Percentiles rank a stretch among this genome's conserved stretches.
Conservation (phyloP, 2,888 invertebrate species). For the Cerceris rybyensis region DNA sequence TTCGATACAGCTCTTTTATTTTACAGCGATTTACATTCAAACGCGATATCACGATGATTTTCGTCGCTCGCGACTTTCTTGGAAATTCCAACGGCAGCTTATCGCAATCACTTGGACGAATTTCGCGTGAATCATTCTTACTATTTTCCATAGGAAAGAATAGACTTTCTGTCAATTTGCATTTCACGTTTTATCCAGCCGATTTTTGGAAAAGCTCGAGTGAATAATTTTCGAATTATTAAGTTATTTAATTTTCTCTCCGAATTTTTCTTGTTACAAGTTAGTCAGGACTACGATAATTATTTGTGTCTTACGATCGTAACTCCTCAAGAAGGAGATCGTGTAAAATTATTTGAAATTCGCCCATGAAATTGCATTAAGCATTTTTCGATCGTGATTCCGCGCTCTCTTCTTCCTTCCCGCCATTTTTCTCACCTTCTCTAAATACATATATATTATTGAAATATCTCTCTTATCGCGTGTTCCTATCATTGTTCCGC, state of each 20-base stretch:
- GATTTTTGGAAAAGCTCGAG: too few relatives aligned
- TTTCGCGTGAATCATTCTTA: neutral
- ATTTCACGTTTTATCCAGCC: too few relatives aligned
- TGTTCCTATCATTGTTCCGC: constrained; percentile 67
- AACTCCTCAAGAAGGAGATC: neutral
- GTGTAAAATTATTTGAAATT: neutral
- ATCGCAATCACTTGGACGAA: constrained; percentile 25
- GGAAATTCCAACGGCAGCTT: constrained; percentile 25
- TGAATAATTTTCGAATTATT: too few relatives aligned
- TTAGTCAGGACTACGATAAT: too few relatives aligned
- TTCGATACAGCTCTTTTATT: constrained; percentile 44
- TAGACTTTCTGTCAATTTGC: too few relatives aligned
- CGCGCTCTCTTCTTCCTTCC: constrained; percentile 22
- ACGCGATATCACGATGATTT: constrained; percentile 22
- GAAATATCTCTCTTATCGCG: constrained; percentile 63
- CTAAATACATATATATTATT: constrained; percentile 58
- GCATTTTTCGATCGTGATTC: constrained; percentile 8
- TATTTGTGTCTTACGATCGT: neutral
- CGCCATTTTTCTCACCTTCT: neutral
- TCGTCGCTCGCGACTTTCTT: constrained; percentile 17
- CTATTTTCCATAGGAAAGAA: neutral
- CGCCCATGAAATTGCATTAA: constrained; percentile 29
- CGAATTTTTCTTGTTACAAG: too few relatives aligned
- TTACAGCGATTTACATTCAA: constrained; percentile 29
- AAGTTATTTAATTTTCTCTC: too few relatives aligned